Base-by-base conservation (phyloP, 1,140 invertebrate species). In the Littorina saxatilis region DNA sequence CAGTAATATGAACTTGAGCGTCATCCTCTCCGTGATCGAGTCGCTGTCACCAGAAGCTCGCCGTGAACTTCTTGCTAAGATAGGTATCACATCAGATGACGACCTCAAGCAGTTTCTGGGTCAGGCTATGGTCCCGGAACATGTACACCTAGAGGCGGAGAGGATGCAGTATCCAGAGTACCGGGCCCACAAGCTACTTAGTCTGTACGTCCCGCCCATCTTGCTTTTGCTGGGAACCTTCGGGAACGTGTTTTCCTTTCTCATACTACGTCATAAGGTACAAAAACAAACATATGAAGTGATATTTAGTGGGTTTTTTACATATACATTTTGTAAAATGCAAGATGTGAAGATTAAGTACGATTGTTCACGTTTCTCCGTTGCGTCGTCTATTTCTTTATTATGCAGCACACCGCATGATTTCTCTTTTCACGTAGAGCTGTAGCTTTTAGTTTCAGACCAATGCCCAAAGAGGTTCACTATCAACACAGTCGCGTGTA, bases 221-320 rank as follows among this genome's bases (percentile, higher is more conserved):
- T 70, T 92, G 17, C 75, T 91, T 4, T 27, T 90, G 0, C 27
- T 92, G 15, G 91, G 91, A 7, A 90, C 91, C 0, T 81, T 92
- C 23, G 91, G 91, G 1, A 92, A 92, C 81, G 50, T 88, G 32
- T 83, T 91, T 47, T 87, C 88, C 1, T 89, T 91, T 66, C 61
- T 88, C 0, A 87, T 91, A 15, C 78, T 92, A 39, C 81, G 82
- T n/a, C 84, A 84, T 52, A 83, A 86, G 75, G 66, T 73, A n/a
- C n/a, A n/a, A n/a, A n/a, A n/a, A n/a, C n/a, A n/a, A n/a, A n/a
- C n/a, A n/a, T n/a, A n/a, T n/a, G n/a, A n/a, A n/a, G n/a, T n/a
- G n/a, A n/a, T n/a, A n/a, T n/a, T n/a, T n/a, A n/a, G n/a, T n/a
- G n/a, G n/a, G n/a, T n/a, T n/a, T n/a, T n/a, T n/a, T n/a, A n/a